Conservation (phyloP, 1,140 invertebrate species). For the Drosophila tsacasi region DNA sequence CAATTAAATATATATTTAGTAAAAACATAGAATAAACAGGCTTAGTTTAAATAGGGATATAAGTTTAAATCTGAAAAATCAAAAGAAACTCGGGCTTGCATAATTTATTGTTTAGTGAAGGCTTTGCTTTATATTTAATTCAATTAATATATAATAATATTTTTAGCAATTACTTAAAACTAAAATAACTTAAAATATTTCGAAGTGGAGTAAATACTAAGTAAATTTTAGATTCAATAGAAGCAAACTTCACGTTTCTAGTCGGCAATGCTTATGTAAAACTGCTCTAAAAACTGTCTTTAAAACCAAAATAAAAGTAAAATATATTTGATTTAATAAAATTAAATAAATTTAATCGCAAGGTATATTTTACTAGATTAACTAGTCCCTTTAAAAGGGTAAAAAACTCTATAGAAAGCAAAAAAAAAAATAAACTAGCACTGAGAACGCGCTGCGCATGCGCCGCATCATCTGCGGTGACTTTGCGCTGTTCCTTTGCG, state of each 20-base stretch:
- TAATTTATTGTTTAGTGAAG: neutral
- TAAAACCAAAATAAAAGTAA: neutral
- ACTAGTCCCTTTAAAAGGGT: neutral
- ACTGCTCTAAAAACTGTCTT: neutral
- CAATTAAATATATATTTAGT: neutral
- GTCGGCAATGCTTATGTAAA: neutral
- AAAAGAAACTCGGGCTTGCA: neutral
- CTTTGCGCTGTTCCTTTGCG: conserved; percentile 19
- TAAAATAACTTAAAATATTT: neutral
- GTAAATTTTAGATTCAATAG: no score
- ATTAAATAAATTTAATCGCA: neutral
- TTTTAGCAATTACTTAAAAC: neutral
- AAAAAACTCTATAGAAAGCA: conserved; percentile 1
- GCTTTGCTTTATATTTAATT: neutral
- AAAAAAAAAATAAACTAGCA: neutral
- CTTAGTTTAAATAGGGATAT: neutral
- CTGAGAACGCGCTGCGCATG: conserved; percentile 51
- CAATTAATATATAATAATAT: neutral
- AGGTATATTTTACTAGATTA: neutral
- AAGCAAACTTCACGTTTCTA: no score
- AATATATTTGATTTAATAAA: neutral
- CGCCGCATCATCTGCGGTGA: conserved; percentile 39
- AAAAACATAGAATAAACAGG: no score
- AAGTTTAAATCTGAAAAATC: neutral
- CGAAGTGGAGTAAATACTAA: no score